These are phyloP conservation scores for Ictalurus punctatus DNA, from an alignment of 2,113 vertebrate species.

Conservation along the genomic window DNA sequence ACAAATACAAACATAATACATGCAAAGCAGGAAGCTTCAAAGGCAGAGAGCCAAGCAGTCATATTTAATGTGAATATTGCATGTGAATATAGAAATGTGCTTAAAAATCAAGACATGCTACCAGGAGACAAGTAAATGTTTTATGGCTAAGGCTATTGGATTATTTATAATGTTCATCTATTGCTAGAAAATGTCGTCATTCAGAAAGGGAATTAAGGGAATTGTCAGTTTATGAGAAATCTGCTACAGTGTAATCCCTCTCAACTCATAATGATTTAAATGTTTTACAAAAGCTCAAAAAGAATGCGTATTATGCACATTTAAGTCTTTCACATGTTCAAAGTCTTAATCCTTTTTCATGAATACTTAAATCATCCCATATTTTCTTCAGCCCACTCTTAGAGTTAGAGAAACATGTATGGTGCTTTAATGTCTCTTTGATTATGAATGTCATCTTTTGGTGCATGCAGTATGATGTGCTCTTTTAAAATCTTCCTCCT, in stretches of 20 bases:
- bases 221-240: constrained; percentile 14
- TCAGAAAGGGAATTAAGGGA: constrained; percentile 19
- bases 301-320: background rate
- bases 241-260: background rate
- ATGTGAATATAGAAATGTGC: background rate
- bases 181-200: constrained; percentile 37
- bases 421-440: background rate
- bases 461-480: background rate
- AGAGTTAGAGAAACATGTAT: background rate
- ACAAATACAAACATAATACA: background rate
- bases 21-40: background rate
- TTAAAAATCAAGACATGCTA: constrained; percentile 32
- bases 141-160: constrained; percentile 32
- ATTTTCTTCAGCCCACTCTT: background rate
- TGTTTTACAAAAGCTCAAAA: background rate
- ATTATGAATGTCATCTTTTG: background rate
- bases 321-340: background rate
- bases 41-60: background rate
- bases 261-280: background rate
- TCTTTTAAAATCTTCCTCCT: background rate
- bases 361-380: background rate
- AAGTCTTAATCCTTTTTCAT: background rate
- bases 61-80: background rate
- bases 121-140: constrained; percentile 32
- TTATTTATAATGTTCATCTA: constrained; percentile 42